These are phyloP conservation scores for Heliopora coerulea DNA, from an alignment of 92 coral and sea anemone genomes.

Conservation along the genomic window DNA sequence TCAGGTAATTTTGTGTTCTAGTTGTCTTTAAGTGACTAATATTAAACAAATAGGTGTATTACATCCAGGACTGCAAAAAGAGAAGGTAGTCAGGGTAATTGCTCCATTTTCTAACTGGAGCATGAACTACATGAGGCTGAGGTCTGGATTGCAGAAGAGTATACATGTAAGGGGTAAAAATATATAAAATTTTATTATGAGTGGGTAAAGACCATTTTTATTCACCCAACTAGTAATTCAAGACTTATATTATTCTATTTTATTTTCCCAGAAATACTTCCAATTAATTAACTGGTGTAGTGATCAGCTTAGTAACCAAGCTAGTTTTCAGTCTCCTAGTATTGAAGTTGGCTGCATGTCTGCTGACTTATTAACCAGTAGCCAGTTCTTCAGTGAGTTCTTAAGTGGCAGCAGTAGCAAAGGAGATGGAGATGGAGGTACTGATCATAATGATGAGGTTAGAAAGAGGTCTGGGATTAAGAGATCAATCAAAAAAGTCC, in stretches of 20 bases:
- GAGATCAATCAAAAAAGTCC: background rate
- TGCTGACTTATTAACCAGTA: background rate
- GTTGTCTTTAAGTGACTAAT: too few relatives aligned
- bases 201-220: background rate
- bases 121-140: too few relatives aligned
- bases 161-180: too few relatives aligned
- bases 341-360: background rate
- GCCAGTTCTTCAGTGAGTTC: background rate
- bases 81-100: too few relatives aligned
- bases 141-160: too few relatives aligned
- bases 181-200: background rate
- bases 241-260: background rate
- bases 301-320: background rate
- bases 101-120: too few relatives aligned
- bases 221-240: too few relatives aligned
- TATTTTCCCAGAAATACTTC: background rate
- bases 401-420: background rate
- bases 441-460: background rate
- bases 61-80: too few relatives aligned
- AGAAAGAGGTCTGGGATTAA: background rate
- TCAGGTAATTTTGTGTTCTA: conserved; percentile 1
- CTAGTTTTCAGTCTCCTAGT: background rate
- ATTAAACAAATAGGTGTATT: too few relatives aligned
- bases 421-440: background rate
- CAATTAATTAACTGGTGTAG: background rate